These are phyloP conservation scores for Protobothrops flavoviridis DNA, from an alignment of 2,113 vertebrate species.

Conservation along the genomic window DNA sequence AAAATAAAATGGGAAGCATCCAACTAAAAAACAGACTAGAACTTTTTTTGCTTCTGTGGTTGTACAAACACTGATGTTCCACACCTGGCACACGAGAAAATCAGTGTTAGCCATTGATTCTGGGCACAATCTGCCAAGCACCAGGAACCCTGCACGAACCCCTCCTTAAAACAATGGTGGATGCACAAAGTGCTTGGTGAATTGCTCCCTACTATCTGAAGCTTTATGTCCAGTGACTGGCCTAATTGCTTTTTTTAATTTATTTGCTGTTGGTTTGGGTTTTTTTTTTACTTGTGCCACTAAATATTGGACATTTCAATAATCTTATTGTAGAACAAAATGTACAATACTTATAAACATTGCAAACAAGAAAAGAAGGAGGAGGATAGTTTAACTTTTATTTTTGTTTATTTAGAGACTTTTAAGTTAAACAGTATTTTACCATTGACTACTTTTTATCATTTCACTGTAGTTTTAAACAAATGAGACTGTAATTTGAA, in stretches of 20 bases:
- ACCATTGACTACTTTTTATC: slow-evolving; percentile 87
- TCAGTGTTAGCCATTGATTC: slow-evolving; percentile 85
- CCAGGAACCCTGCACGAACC: slow-evolving; percentile 14
- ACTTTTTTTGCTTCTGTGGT: slow-evolving; percentile 83
- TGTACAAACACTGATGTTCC: slow-evolving; percentile 71
- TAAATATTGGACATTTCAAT: slow-evolving; percentile 90
- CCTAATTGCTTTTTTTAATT: slow-evolving; percentile 91
- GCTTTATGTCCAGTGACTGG: slow-evolving; percentile 95
- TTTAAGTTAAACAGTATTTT: slow-evolving; percentile 87
- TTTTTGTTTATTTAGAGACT: slow-evolving; percentile 76
- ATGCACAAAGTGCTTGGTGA: slow-evolving; percentile 20
- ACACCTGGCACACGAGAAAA: slow-evolving; percentile 69
- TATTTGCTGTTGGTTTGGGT: slow-evolving; percentile 72
- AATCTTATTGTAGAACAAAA: slow-evolving; percentile 69
- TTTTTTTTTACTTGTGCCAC: slow-evolving; percentile 89
- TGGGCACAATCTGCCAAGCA: slow-evolving; percentile 13
- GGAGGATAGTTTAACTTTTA: slow-evolving; percentile 79
- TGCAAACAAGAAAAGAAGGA: slow-evolving; percentile 72
- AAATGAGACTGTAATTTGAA: slow-evolving; percentile 86
- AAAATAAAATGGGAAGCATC: slow-evolving; percentile 77
- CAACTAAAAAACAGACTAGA: slow-evolving; percentile 63
- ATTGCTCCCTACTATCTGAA: slow-evolving; percentile 72
- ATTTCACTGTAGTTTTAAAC: slow-evolving; percentile 92
- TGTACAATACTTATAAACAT: slow-evolving; percentile 84
- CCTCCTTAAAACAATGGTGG: slow-evolving; percentile 9